These are phyloP conservation scores for Cosmia pyralina DNA, from an alignment of 2,888 invertebrate species.

Conservation along the genomic window DNA sequence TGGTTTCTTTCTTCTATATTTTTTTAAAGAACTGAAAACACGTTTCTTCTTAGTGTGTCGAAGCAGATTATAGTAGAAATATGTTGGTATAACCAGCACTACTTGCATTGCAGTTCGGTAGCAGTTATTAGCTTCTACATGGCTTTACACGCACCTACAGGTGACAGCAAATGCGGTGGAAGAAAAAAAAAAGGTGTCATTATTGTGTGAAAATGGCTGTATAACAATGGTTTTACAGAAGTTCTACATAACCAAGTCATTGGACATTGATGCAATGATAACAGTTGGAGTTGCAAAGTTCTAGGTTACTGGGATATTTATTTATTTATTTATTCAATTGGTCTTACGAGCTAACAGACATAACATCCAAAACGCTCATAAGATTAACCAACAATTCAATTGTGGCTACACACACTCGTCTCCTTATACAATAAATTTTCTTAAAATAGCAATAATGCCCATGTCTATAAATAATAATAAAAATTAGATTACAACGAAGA, in stretches of 20 bases:
- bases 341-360: too few relatives aligned
- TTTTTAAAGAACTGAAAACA: neutral
- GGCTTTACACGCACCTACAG: neutral
- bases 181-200: neutral
- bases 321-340: too few relatives aligned
- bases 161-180: neutral
- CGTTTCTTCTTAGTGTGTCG: neutral
- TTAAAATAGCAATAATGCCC: too few relatives aligned
- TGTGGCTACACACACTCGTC: too few relatives aligned
- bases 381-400: too few relatives aligned
- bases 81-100: neutral
- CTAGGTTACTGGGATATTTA: neutral
- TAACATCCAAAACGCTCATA: too few relatives aligned
- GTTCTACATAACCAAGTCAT: too few relatives aligned
- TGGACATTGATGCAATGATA: too few relatives aligned
- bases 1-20: neutral
- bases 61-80: neutral
- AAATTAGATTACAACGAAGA: too few relatives aligned
- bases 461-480: too few relatives aligned
- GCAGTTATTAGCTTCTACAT: conserved; percentile 2
- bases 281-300: too few relatives aligned
- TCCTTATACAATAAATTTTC: too few relatives aligned
- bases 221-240: neutral
- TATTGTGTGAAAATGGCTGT: neutral
- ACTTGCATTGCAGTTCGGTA: neutral